Percentiles rank a stretch among this genome's conserved stretches.
These are phyloP conservation scores for Passer domesticus DNA, from an alignment of 2,113 vertebrate species.

Conservation along the genomic window DNA sequence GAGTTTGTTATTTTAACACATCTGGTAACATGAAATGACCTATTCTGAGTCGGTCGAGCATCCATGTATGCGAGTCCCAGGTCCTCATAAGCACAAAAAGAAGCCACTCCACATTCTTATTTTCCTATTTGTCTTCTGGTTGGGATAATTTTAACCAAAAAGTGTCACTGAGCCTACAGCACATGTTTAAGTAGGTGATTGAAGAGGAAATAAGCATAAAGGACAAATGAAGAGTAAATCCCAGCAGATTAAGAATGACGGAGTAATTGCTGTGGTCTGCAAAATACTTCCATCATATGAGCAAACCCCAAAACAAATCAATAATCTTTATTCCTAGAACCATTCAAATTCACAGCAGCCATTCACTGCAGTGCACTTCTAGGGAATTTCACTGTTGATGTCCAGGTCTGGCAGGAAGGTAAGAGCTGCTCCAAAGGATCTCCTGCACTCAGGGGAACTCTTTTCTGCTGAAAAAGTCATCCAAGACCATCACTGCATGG, in stretches of 20 bases:
- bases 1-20: slow-evolving; percentile 55
- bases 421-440: neutral
- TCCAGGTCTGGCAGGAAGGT: neutral
- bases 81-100: neutral
- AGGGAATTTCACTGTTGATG: neutral
- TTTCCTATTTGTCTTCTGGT: neutral
- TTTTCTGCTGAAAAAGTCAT: neutral
- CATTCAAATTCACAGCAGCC: neutral
- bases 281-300: neutral
- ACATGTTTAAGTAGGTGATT: neutral
- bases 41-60: neutral
- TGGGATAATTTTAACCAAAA: neutral
- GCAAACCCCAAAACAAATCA: neutral
- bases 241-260: neutral
- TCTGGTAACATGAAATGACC: slow-evolving; percentile 25
- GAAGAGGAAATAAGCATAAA: neutral
- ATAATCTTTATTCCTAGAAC: neutral
- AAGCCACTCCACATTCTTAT: neutral
- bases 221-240: neutral
- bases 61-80: accelerated
- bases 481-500: neutral
- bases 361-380: accelerated
- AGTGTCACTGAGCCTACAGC: neutral
- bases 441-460: neutral
- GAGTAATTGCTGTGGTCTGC: neutral